Conservation (phyloP, 2,888 invertebrate species). For the Ormyrus thymus region DNA sequence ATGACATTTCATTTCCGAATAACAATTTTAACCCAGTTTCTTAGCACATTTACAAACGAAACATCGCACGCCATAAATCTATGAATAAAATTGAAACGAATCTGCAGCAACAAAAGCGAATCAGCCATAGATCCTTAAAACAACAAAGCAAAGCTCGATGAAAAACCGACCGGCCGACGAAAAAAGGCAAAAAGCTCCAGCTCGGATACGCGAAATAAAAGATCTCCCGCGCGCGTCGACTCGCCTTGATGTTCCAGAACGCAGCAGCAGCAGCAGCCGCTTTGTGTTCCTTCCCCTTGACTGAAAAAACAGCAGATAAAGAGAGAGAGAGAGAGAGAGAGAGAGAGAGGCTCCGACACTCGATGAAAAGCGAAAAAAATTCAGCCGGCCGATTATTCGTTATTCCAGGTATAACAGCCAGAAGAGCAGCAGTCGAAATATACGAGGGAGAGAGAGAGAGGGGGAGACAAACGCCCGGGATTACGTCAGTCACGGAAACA, state of each 20-base stretch:
- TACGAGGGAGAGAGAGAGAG: not conserved
- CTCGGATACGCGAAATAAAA: too few relatives aligned
- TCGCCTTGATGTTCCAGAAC: constrained; percentile 19
- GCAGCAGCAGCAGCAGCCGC: constrained; percentile 12
- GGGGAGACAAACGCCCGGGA: not conserved
- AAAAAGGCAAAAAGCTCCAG: constrained; percentile 2
- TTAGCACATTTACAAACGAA: too few relatives aligned
- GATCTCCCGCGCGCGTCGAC: too few relatives aligned
- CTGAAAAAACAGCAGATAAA: constrained; percentile 14
- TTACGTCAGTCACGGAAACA: constrained; percentile 50
- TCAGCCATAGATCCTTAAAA: not conserved
- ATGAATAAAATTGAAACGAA: too few relatives aligned
- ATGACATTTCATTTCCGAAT: too few relatives aligned
- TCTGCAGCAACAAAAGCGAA: not conserved
- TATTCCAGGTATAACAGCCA: constrained; percentile 31
- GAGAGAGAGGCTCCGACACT: not conserved
- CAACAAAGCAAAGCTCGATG: not conserved
- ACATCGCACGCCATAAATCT: not conserved
- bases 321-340: not conserved
- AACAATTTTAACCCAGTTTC: too few relatives aligned
- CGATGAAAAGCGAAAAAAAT: not conserved
- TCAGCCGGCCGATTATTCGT: constrained; percentile 39
- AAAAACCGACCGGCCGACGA: not conserved
- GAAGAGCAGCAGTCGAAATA: not conserved
- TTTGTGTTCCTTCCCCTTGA: constrained; percentile 26